Base-by-base conservation (phyloP, 2,888 invertebrate species). In the Amphipoea oculea region DNA sequence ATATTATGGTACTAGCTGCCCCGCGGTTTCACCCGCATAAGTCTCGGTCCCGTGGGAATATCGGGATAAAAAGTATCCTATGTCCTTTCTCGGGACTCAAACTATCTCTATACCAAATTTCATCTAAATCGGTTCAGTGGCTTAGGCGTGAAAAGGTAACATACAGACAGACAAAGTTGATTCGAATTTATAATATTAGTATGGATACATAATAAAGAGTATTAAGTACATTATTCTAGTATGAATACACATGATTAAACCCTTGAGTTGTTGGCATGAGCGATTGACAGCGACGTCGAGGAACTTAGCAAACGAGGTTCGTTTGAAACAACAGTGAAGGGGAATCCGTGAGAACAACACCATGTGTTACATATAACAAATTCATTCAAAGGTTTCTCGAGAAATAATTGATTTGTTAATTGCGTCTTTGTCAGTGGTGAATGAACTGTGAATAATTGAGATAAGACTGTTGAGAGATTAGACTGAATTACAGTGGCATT, bases 311-410 rank as follows among this genome's bases (percentile, higher is more conserved):
- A 82, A 85, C 67, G 60, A 78, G 45, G 29, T 40, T 72, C 57
- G 29, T 78, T 76, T 70, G 45, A 71, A 78, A 82, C 72, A 82
- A 79, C 62, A 78, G 12, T 36, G 76, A 78, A 65, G 17, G 20
- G 48, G 54, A 36, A 40, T 65, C n/a, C 54, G 72, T 84, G 76
- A 48, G 82, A 84, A 82, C 29, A 60, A 65, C 54, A 66, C 65
- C 79, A 82, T 75, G 70, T 78, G 87, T 76, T 72, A 40, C 17
- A 67, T 42, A 42, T 69, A 69, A 74, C 71, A 67, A 74, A 78
- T 86, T 78, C 57, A 76, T 74, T 78, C n/a, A 68, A 29, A 65
- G 63, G 23, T 48, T 65, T 54, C 29, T 79, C 9, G 62, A 65
- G 68, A 45, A 62, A 72, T 72, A 69, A 83, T 65, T 42, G 54